Evolutionary conservation across 2,888 invertebrate species (phyloP), one percentile per base, ranked within the genome.

Genomic region (Sesia bembeciformis): DNA sequence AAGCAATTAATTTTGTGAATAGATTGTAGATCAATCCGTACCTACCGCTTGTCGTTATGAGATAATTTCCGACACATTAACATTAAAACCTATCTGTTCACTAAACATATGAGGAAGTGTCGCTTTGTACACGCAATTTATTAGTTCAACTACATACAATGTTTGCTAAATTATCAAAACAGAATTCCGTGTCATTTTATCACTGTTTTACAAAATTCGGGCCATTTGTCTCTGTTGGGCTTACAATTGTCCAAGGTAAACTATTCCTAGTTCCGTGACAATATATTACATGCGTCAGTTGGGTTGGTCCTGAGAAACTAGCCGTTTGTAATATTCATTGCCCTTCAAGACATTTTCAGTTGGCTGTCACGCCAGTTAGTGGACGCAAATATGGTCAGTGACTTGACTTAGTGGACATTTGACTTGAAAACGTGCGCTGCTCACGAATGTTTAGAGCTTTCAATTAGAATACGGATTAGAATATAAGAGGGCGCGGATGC

Each of bases 341-440:
- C 70, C 72, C 76, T 75, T 74, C 74, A 66, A 69, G 67, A 68
- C 70, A 67, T 68, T 76, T 78, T 74, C 69, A 71, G 69, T 60
- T 65, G 66, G 66, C 68, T 66, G 67, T 70, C 69, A 67, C 64
- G 60, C 57, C 54, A 56, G 60, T 63, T 57, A 62, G 61, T 66
- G 63, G 62, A 69, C 68, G 62, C 65, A 68, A 69, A 68, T 67
- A 67, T 70, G 66, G 70, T 64, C 66, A 62, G 23, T 23, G 23
- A 23, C 23, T 23, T 61, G n/a, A n/a, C n/a, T n/a, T n/a, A n/a
- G n/a, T n/a, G n/a, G n/a, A 63, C 68, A 65, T 67, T 72, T 74
- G 72, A 74, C 73, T 67, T 76, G 68, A 65, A 72, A 76, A 68
- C 67, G 64, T 67, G 70, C 67, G 71, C 67, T 46, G 68, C 70